Percentiles rank a stretch among this genome's conserved stretches.
phyloP scores from a whole-genome alignment of 2,797 vertebrate species.

The Antrozous pallidus region DNA sequence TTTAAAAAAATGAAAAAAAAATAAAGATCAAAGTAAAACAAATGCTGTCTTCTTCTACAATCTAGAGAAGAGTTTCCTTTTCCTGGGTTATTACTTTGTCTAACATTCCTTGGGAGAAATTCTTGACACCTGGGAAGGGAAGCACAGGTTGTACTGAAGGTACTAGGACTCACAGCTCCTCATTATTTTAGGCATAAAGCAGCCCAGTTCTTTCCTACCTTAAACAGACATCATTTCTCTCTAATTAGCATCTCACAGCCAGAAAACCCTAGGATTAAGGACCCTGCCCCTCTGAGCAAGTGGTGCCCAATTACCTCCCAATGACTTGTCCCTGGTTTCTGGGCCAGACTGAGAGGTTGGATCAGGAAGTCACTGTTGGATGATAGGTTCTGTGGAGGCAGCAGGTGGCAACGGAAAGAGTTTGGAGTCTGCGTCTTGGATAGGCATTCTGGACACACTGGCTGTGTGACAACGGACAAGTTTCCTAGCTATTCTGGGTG shows the following conservation, averaged over 20 bases:
- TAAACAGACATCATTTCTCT: conserved; percentile 79
- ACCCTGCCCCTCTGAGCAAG: conserved; percentile 70
- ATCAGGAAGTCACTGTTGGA: neutral
- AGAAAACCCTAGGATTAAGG: conserved; percentile 86
- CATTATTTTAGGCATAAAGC: conserved; percentile 87
- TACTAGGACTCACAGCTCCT: conserved; percentile 41
- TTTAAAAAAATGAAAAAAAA: no score
- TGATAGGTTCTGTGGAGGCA: neutral
- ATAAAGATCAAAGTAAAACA: neutral
- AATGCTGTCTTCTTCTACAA: neutral
- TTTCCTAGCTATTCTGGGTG: neutral
- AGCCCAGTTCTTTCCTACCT: conserved; percentile 72
- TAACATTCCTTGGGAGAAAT: neutral
- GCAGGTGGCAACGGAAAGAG: neutral
- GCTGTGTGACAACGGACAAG: neutral
- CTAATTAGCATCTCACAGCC: conserved; percentile 81
- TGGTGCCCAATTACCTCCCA: conserved; percentile 77
- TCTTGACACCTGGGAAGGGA: neutral
- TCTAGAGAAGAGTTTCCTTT: neutral
- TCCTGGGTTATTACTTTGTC: neutral
- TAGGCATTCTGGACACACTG: neutral
- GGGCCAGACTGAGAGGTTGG: neutral
- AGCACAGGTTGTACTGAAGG: neutral
- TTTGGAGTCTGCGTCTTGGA: neutral
- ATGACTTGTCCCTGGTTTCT: conserved; percentile 59